phyloP scores from a whole-genome alignment of 2,888 invertebrate species.

The Notodonta ziczac region DNA sequence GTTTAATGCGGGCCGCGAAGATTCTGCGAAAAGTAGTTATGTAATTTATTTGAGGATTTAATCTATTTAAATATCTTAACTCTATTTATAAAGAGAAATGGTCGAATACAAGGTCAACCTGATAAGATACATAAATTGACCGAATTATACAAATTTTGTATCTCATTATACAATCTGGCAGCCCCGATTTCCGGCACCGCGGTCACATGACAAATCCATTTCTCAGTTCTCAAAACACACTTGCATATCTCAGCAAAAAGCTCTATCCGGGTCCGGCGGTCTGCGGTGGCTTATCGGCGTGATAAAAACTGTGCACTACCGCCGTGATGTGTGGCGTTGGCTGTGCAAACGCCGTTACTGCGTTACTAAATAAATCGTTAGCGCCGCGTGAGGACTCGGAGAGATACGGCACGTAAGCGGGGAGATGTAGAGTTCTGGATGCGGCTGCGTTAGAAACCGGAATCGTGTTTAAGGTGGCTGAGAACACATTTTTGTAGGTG shows the following conservation, averaged over 20 bases:
- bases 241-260: not conserved
- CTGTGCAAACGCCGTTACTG: conserved; percentile 79
- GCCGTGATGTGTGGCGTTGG: conserved; percentile 68
- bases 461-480: not conserved
- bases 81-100: no score
- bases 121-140: no score
- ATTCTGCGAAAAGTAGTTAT: no score
- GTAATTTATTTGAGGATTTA: no score
- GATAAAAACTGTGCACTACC: conserved; percentile 65
- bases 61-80: no score
- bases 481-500: no score
- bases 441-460: conserved; percentile 22
- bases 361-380: conserved; percentile 81
- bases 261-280: not conserved
- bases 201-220: not conserved
- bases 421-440: conserved; percentile 51
- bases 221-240: not conserved
- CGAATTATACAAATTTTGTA: no score
- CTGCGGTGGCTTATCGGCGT: conserved; percentile 37
- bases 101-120: no score
- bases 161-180: no score
- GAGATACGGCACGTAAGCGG: conserved; percentile 76
- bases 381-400: conserved; percentile 67
- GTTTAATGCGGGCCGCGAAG: no score
- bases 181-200: no score